Evolutionary conservation across 2,113 vertebrate species (phyloP).

Genomic region (Cheilinus undulatus): DNA sequence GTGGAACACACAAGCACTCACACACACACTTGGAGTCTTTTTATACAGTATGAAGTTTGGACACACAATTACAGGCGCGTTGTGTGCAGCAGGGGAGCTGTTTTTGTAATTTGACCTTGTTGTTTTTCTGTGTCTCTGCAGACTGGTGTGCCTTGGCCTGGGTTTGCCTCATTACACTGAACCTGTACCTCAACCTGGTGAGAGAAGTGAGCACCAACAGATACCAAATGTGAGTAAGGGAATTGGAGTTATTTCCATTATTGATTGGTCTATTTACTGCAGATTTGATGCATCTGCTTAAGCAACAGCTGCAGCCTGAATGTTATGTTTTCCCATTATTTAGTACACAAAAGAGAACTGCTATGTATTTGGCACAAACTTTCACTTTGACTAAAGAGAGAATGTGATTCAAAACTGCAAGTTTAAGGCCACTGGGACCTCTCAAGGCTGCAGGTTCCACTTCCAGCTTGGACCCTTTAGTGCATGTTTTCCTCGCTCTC

Average conservation of each 20-base stretch:
- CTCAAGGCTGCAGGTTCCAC: too few relatives aligned
- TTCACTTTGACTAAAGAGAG: too few relatives aligned
- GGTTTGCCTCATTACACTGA: conserved; percentile 88
- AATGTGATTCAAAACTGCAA: too few relatives aligned
- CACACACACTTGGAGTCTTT: neutral
- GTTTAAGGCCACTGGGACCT: too few relatives aligned
- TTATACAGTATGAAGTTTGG: neutral
- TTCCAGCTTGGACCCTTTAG: too few relatives aligned
- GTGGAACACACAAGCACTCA: conserved; percentile 31
- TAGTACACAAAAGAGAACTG: too few relatives aligned
- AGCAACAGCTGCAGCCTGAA: too few relatives aligned
- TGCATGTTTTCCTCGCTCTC: too few relatives aligned
- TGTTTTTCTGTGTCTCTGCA: conserved; percentile 64
- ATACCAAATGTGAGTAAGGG: conserved; percentile 81
- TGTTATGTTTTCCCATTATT: too few relatives aligned
- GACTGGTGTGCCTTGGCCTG: conserved; percentile 87
- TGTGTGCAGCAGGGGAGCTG: conserved; percentile 27
- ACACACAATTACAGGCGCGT: conserved; percentile 26
- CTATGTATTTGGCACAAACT: too few relatives aligned
- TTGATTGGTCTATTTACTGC: neutral
- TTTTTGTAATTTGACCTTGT: conserved; percentile 71
- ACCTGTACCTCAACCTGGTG: conserved; percentile 88
- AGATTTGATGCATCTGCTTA: neutral
- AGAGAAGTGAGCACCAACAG: conserved; percentile 83
- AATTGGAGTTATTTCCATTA: neutral